Evolutionary conservation across 2,113 vertebrate species (phyloP).

Genomic region (Ovis canadensis): DNA sequence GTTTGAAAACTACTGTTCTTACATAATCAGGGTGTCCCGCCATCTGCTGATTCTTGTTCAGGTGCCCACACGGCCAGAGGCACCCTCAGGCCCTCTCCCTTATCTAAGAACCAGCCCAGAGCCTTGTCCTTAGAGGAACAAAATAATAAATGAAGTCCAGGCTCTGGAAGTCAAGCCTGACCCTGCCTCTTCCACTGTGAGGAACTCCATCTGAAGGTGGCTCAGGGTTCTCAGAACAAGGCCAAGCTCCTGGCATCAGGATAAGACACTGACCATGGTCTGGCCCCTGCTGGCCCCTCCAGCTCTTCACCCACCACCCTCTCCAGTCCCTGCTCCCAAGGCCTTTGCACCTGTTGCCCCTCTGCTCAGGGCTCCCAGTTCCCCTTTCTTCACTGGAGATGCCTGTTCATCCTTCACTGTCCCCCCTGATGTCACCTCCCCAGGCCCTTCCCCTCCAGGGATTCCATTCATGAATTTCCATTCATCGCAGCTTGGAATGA

Average conservation of each 20-base stretch:
- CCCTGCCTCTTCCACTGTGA: neutral
- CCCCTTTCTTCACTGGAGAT: neutral
- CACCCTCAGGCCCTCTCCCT: neutral
- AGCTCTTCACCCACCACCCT: no score
- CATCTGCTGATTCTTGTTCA: neutral
- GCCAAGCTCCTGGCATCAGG: neutral
- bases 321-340: neutral
- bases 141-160: no score
- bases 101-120: neutral
- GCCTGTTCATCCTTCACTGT: neutral
- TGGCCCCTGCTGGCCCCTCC: neutral
- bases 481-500: neutral
- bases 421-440: neutral
- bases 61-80: neutral
- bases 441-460: fast-evolving
- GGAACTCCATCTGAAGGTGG: neutral
- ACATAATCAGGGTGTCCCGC: neutral
- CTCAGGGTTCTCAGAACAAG: neutral
- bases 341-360: neutral
- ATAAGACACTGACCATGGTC: fast-evolving
- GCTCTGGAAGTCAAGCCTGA: neutral
- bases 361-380: neutral
- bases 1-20: neutral
- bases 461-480: neutral
- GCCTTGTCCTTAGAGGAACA: neutral